A percentile compares a stretch with the other conserved stretches of the same genome.
Conservation (phyloP, 2,888 invertebrate species). For the Azorinus chamasolen region DNA sequence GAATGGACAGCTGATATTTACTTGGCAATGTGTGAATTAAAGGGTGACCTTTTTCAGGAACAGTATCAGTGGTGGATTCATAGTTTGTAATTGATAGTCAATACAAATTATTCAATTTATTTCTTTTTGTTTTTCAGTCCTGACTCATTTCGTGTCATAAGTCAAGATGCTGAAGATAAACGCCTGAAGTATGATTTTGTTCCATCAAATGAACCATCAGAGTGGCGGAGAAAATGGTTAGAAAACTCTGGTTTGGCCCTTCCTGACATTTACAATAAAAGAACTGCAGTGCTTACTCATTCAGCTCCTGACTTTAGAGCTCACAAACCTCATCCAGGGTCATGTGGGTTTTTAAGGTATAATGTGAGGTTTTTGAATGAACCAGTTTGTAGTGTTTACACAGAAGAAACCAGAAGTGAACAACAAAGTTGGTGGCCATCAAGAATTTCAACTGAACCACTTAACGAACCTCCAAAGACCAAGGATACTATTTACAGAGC, state of each 20-base stretch:
- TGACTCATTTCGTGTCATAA: constrained; percentile 83
- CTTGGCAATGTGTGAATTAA: no score
- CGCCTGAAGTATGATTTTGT: constrained; percentile 68
- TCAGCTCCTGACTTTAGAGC: constrained; percentile 58
- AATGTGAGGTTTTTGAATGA: constrained; percentile 83
- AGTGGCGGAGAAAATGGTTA: constrained; percentile 59
- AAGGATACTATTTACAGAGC: constrained; percentile 78
- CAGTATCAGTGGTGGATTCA: no score
- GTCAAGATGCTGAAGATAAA: constrained; percentile 77
- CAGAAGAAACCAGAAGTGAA: constrained; percentile 70
- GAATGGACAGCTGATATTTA: no score
- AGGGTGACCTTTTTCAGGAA: no score
- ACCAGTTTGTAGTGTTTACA: constrained; percentile 83
- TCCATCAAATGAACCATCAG: constrained; percentile 68
- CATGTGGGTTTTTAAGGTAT: constrained; percentile 81
- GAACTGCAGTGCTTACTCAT: constrained; percentile 66
- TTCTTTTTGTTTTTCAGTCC: constrained; percentile 77
- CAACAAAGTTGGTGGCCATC: constrained; percentile 83
- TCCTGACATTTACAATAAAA: constrained; percentile 71
- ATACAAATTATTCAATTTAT: not conserved
- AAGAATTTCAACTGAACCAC: constrained; percentile 68
- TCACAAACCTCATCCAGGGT: constrained; percentile 80
- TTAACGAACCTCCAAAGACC: constrained; percentile 75
- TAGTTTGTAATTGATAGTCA: no score
- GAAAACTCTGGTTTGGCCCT: constrained; percentile 63